Percentiles rank a stretch among this genome's conserved stretches.
These are phyloP conservation scores for Mimas tiliae DNA, from an alignment of 2,888 invertebrate genomes.

Conservation along the genomic window DNA sequence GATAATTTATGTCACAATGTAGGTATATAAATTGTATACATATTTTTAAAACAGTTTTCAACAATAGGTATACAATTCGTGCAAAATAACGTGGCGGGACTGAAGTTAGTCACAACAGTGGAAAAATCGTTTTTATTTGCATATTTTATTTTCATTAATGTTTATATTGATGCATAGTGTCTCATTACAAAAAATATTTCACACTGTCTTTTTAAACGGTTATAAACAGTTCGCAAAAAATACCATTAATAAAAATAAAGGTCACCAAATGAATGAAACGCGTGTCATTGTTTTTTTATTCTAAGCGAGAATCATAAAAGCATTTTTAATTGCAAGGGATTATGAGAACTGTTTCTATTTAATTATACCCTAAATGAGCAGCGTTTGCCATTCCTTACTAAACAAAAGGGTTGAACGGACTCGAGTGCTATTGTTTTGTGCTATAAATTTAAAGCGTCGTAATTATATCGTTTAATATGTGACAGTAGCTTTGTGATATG, in stretches of 20 bases:
- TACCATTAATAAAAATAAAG: slow-evolving; percentile 30
- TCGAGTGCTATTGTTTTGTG: slow-evolving; percentile 73
- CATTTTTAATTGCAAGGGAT: slow-evolving; percentile 71
- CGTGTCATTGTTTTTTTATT: slow-evolving; percentile 58
- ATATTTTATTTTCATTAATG: background rate
- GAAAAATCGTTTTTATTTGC: too few relatives aligned
- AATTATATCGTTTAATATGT: slow-evolving; percentile 80
- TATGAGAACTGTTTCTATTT: slow-evolving; percentile 77
- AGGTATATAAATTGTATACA: background rate
- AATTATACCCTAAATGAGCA: slow-evolving; percentile 81
- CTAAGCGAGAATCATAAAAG: slow-evolving; percentile 47
- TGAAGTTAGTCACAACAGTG: too few relatives aligned
- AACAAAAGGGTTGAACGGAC: slow-evolving; percentile 72
- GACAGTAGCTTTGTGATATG: slow-evolving; percentile 81
- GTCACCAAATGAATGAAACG: slow-evolving; percentile 35
- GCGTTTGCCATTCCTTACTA: slow-evolving; percentile 56
- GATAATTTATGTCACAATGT: background rate
- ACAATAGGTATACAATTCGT: background rate
- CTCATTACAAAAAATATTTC: background rate
- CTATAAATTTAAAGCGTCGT: slow-evolving; percentile 81
- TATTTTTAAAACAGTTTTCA: background rate
- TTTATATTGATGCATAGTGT: background rate
- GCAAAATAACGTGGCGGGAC: too few relatives aligned
- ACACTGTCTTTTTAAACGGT: background rate
- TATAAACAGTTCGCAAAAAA: slow-evolving; percentile 8